Base-by-base conservation (phyloP, 2,113 vertebrate genomes). In the Lamprologus callipterus region DNA sequence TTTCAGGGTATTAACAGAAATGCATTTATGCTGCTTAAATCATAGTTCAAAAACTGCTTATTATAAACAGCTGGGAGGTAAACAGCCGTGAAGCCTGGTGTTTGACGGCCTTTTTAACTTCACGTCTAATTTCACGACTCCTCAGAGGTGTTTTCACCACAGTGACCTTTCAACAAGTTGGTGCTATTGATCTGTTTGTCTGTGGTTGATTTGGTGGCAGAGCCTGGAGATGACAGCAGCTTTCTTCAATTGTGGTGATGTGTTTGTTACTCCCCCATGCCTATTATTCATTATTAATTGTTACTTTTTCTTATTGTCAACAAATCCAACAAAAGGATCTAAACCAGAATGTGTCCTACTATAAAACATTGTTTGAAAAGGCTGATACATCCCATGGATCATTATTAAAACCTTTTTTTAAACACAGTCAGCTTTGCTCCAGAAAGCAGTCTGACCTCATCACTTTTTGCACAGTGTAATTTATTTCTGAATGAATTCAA, bases 1-100 rank as follows among this genome's bases (percentile, higher is more conserved):
- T 92, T 87, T 42, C 82, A 75, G 87, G 85, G 88, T 65, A 81
- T 90, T 85, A 88, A 51, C 88, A 23, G 28, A 42, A 70, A 87
- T 55, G 82, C 70, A 35, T 91, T 85, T 17, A 68, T 60, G 65
- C 49, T 1, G 7, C 85, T 58, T 23, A 54, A 85, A 91, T 84
- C 83, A 21, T 19, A 5, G 21, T 57, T 87, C 6, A 45, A 35
- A 88, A 89, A 85, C 49, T 55, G 83, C 54, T 26, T 45, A 60
- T 85, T 68, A 42, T 88, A 87, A 91, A 89, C 87, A 90, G n/a
- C 13, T 79, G 86, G 83, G 86, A 23, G 60, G 73, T 55, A 81
- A 82, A 85, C 84, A 60, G 7, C 10, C 35, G 0, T 12, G 83
- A 17, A 51, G 35, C 19, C 23, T 17, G 83, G 26, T 40, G 26